Conservation (phyloP, 2,797 vertebrate genomes). For the Enteromius argenteus region DNA sequence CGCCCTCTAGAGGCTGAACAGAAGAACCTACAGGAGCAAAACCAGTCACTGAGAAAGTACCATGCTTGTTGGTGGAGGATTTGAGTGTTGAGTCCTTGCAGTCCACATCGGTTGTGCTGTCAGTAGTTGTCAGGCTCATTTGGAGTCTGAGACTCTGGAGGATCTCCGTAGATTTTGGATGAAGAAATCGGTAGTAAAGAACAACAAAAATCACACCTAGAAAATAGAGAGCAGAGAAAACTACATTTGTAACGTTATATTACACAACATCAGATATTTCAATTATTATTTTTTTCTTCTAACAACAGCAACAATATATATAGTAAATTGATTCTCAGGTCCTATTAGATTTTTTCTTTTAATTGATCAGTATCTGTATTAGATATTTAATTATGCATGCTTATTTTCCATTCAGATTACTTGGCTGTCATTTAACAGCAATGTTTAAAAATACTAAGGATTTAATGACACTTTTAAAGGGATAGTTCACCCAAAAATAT, state of each 20-base stretch:
- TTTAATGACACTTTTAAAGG: not conserved
- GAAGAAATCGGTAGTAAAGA: constrained; percentile 86
- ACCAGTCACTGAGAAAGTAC: constrained; percentile 58
- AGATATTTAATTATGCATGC: not conserved
- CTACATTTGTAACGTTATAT: not conserved
- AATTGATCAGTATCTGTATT: not conserved
- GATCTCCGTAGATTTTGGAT: constrained; percentile 86
- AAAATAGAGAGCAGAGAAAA: constrained; percentile 6
- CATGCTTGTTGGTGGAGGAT: constrained; percentile 60
- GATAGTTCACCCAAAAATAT: not conserved
- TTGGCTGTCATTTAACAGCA: not conserved
- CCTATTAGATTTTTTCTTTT: not conserved
- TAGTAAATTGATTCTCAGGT: not conserved
- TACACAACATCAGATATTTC: constrained; percentile 36
- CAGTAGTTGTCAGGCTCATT: constrained; percentile 68
- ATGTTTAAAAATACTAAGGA: not conserved
- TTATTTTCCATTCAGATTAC: not conserved
- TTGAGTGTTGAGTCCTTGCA: constrained; percentile 64
- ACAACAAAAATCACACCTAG: constrained; percentile 81
- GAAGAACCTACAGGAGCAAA: constrained; percentile 66
- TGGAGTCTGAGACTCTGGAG: constrained; percentile 77
- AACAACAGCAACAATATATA: too few species aligned
- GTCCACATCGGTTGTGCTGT: constrained; percentile 67
- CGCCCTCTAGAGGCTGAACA: constrained; percentile 73
- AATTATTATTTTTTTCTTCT: not conserved